Conservation (phyloP, 2,797 vertebrate species). For the Neoniphon sammara region DNA sequence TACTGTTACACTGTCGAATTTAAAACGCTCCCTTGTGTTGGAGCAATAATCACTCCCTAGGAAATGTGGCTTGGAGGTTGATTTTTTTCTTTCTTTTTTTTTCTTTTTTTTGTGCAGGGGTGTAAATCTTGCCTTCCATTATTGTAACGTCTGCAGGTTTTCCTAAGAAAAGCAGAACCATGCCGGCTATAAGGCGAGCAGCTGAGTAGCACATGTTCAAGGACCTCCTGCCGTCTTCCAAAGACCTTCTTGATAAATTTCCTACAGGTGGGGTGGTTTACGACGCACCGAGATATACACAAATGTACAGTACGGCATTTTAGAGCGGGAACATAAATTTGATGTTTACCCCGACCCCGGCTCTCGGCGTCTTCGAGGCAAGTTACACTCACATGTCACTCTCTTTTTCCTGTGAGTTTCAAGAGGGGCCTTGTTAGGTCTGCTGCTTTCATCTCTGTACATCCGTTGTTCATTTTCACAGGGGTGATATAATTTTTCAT, state of each 20-base stretch:
- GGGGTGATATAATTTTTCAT: slow-evolving; percentile 52
- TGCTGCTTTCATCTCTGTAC: slow-evolving; percentile 41
- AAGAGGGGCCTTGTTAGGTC: slow-evolving; percentile 28
- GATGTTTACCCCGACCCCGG: slow-evolving; percentile 54
- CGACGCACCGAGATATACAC: slow-evolving; percentile 77
- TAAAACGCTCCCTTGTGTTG: slow-evolving; percentile 83
- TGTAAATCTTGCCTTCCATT: slow-evolving; percentile 88
- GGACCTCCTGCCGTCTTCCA: slow-evolving; percentile 79
- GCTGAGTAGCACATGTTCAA: slow-evolving; percentile 89
- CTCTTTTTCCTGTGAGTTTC: slow-evolving; percentile 30
- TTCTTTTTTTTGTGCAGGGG: slow-evolving; percentile 68
- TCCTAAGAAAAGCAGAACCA: slow-evolving; percentile 70
- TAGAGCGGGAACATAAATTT: slow-evolving; percentile 59
- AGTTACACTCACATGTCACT: not conserved
- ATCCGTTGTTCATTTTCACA: slow-evolving; percentile 46
- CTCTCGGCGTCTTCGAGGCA: slow-evolving; percentile 21
- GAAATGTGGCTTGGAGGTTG: slow-evolving; percentile 80
- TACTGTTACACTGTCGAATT: slow-evolving; percentile 78
- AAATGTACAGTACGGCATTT: slow-evolving; percentile 80
- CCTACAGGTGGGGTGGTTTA: slow-evolving; percentile 83
- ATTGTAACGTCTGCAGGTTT: slow-evolving; percentile 81
- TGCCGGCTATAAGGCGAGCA: slow-evolving; percentile 74
- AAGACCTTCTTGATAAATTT: slow-evolving; percentile 85
- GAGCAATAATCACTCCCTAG: slow-evolving; percentile 86
- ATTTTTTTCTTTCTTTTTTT: no score